Evolutionary conservation across 2,113 vertebrate genomes (phyloP), one percentile per base, ranked within the genome.

Genomic region (Acanthochromis polyacanthus): DNA sequence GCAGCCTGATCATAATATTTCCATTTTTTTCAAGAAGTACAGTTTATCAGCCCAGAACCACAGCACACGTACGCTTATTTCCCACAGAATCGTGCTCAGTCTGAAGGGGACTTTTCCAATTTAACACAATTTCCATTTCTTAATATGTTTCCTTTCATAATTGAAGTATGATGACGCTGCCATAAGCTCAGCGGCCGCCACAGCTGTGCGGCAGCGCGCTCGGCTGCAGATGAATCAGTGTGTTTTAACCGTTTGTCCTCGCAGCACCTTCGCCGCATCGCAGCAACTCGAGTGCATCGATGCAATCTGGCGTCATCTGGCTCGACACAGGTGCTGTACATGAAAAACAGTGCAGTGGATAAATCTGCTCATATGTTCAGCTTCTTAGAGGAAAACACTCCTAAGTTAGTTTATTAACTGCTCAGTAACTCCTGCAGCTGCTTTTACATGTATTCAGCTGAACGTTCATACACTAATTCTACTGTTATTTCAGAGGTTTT

Each of bases 241-340:
- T 84, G 86, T 91, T 93, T 36, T 93, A 93, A 91, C 88, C 75
- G 87, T 89, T 91, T 86, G 91, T 93, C 86, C 92, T 91, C 84
- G 22, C 74, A 76, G 85, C 81, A 97, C 95, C 96, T 96, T 93
- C 88, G 87, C 84, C 86, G 88, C 94, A 23, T 88, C 52, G 73
- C 91, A 93, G 59, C 95, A 95, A 96, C 94, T 96, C 93, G 94
- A 96, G 95, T 95, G 95, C 92, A 94, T 93, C 94, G 93, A 94
- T 95, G 93, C 96, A 96, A 96, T 96, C 96, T 96, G 96, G 93
- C 93, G 93, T 93, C 95, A 94, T 96, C 96, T 96, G 96, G 71
- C 25, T 86, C 91, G 23, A 90, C 94, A 92, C 96, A 97, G 96
- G 96, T 97, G 96, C 91, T 92, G 88, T 48, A 1, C 50, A 10